A percentile compares a stretch with the other conserved stretches of the same genome.
These are phyloP conservation scores for Pseudorhiza aurosa DNA, from an alignment of 30 jellyfish, hydroid and myxozoan genomes.

Conservation along the genomic window DNA sequence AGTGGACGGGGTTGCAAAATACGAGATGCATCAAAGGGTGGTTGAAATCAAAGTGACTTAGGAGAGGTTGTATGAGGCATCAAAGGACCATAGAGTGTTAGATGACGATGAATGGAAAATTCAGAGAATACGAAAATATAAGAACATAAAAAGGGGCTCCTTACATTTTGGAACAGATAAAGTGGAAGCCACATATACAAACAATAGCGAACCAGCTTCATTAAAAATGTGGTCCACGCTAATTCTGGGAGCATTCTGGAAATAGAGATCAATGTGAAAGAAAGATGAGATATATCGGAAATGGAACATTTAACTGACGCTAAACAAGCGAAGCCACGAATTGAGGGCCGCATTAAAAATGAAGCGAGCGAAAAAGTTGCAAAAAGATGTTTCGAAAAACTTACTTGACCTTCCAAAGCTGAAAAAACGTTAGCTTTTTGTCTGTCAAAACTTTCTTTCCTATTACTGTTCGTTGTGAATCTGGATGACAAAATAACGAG, in stretches of 20 bases:
- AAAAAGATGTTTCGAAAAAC: no score
- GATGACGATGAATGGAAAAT: no score
- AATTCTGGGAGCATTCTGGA: slow-evolving; percentile 92
- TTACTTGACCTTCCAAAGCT: slow-evolving; percentile 80
- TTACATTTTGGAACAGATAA: slow-evolving; percentile 84
- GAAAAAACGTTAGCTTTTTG: slow-evolving; percentile 76
- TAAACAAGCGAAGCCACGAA: no score
- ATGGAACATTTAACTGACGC: no score
- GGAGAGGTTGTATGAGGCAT: no score
- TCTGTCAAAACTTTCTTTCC: slow-evolving; percentile 50
- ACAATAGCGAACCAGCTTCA: slow-evolving; percentile 96
- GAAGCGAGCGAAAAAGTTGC: no score
- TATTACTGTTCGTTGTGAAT: slow-evolving; percentile 58
- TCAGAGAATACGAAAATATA: not conserved
- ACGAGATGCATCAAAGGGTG: no score
- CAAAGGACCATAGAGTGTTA: no score
- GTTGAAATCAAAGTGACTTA: no score
- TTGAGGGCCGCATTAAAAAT: no score
- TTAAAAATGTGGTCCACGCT: slow-evolving; percentile 88
- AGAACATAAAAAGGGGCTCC: not conserved
- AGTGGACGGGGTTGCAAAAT: no score
- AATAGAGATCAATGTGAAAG: not conserved
- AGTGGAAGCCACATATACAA: slow-evolving; percentile 97
- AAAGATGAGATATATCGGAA: not conserved
- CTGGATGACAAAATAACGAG: no score